Base-by-base conservation (phyloP, 2,113 vertebrate species). In the Chinchilla lanigera region DNA sequence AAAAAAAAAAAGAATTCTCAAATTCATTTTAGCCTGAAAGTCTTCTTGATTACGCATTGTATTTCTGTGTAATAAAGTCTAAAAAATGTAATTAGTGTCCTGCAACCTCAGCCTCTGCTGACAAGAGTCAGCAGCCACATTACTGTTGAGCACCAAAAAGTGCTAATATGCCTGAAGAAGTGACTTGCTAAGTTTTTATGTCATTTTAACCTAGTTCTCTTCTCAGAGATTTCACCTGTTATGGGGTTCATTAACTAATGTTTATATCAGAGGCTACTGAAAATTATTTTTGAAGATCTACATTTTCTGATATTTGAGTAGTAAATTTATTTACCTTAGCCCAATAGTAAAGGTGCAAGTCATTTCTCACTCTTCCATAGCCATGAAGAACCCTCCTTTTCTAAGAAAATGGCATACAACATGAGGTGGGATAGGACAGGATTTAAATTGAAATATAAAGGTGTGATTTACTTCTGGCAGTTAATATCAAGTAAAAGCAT, bases 271-370 rank as follows among this genome's bases (percentile, higher is more conserved):
- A 71, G 65, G 47, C 5, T 73, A 71, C 6, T 82, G n/a, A 73
- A 83, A 91, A 93, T 33, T 65, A 44, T 80, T 93, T 88, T 90
- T 86, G 47, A 69, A 93, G 93, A 91, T 75, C 35, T 44, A 73
- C n/a, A 41, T 58, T 75, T 94, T 86, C 77, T 92, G 77, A 30
- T 88, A 81, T 60, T 77, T 52, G 41, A 7, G 35, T 61, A 47
- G 22, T 71, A 60, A 0, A 3, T 41, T 89, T 65, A 33, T 83
- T 94, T 38, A 85, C 44, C 28, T 67, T 89, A 28, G 83, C 24
- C 50, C 54, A 94, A 50, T 60, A 56, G 90, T 78, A 67, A 81
- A 92, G 33, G 30, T 35, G 0, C 19, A 97, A 77, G 10, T 33
- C 13, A 11, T 28, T 58, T 67, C 54, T 65, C 93, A 56, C 44